These are phyloP conservation scores for Thelaira solivaga DNA, from an alignment of 2,888 invertebrate genomes.

Conservation along the genomic window DNA sequence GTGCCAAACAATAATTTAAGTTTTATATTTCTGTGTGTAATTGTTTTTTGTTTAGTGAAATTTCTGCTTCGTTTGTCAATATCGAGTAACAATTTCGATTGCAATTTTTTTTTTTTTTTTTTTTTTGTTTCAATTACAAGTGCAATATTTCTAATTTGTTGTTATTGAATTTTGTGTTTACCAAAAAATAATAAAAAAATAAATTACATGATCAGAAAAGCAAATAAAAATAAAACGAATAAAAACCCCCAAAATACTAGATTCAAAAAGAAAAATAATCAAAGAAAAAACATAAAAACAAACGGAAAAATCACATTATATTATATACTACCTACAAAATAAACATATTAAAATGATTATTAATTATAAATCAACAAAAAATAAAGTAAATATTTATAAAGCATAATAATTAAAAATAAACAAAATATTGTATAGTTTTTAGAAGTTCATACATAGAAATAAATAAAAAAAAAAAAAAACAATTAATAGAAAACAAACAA, in stretches of 20 bases:
- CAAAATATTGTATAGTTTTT: conserved; percentile 61
- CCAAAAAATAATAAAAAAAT: conserved; percentile 2
- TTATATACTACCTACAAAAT: conserved; percentile 24
- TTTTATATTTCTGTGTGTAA: no score
- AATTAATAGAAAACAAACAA: conserved; percentile 61
- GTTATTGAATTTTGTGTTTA: conserved; percentile 19
- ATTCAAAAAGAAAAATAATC: conserved; percentile 35
- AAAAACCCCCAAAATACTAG: conserved; percentile 56
- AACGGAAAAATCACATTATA: conserved; percentile 30
- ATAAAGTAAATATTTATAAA: conserved; percentile 21
- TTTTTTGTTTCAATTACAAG: conserved; percentile 7
- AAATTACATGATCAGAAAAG: not conserved
- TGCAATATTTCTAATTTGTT: conserved; percentile 47
- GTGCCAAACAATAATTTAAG: conserved; percentile 58
- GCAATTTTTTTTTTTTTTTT: not conserved
- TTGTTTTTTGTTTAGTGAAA: no score
- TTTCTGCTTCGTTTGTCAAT: no score
- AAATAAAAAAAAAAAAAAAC: conserved; percentile 64
- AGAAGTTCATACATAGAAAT: conserved; percentile 66
- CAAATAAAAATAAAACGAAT: conserved; percentile 32
- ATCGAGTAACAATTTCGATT: no score
- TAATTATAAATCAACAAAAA: conserved; percentile 24
- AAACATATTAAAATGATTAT: conserved; percentile 54
- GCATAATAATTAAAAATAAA: conserved; percentile 24
- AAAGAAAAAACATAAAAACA: conserved; percentile 23